Evolutionary conservation across 37 sponge, comb jelly and placozoan species (phyloP), one percentile per base, ranked within the genome.

Genomic region (Haliclona indistincta): DNA sequence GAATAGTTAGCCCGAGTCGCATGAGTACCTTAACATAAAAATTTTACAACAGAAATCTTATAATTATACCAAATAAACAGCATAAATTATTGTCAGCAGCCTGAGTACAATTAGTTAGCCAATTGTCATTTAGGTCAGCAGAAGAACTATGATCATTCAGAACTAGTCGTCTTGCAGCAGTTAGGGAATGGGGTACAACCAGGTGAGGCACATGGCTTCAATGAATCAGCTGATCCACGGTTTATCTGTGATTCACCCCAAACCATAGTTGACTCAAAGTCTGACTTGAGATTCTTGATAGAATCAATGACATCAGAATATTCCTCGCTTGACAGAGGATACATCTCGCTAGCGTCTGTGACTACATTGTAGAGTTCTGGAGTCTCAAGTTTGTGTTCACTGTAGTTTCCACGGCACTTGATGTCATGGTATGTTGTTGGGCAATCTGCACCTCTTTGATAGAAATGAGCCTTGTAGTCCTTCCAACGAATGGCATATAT

Each of bases 381-480:
- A 45, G 86, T 82, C 29, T 84, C 68, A 10, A 81, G 71, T 2
- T 23, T 32, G 43, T 70, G 76, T 3, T 33, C 6, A 15, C 41
- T 34, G 32, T 75, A 74, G 30, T 64, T 85, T 4, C 63, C 64
- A 13, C 86, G 58, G 40, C 91, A 90, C 28, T 73, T 82, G 11
- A 40, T 51, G 75, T 90, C 91, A 26, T 86, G 91, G 44, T 90
- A 85, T 6, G 35, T 43, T 35, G 71, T 29, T 10, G 67, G 55
- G 45, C 86, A 90, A 20, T 75, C 72, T 23, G 75, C 83, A 66
- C 91, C 84, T 17, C 77, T 56, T 0, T 86, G 81, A 67, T 69
- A 60, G 54, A 68, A 91, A 53, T 91, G 92, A 54, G 92, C 92
- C 41, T 91, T 91, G 77, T 91, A 91, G 67, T 91, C 80, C 30